Conservation (phyloP, 2,888 invertebrate genomes). For the Homarus gammarus region DNA sequence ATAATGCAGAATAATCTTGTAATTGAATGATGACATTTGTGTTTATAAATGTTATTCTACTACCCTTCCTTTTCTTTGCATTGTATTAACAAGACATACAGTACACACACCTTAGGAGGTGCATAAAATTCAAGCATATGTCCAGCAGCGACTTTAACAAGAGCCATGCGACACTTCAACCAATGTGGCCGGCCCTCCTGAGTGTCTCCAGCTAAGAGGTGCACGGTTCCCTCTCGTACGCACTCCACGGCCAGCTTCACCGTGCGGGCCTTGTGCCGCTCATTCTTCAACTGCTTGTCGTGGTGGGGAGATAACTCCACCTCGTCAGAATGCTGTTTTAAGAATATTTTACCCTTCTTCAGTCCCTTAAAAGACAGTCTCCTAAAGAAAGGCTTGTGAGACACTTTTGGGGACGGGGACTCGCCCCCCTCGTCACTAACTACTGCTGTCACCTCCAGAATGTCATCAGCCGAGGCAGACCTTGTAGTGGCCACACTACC, state of each 20-base stretch:
- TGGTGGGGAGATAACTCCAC: slow-evolving; percentile 82
- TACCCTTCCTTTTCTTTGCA: too few relatives aligned
- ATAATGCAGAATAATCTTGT: too few relatives aligned
- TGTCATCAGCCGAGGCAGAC: slow-evolving; percentile 60
- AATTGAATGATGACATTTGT: too few relatives aligned
- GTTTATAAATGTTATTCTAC: too few relatives aligned
- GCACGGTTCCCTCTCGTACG: slow-evolving; percentile 95
- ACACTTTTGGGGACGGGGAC: slow-evolving; percentile 68
- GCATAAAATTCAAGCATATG: slow-evolving; percentile 97
- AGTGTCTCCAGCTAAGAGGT: slow-evolving; percentile 95
- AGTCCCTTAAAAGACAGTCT: slow-evolving; percentile 93
- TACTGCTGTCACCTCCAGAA: slow-evolving; percentile 65
- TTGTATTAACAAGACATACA: too few relatives aligned
- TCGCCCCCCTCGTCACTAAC: slow-evolving; percentile 73
- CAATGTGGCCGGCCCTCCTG: slow-evolving; percentile 93
- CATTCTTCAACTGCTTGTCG: slow-evolving; percentile 77
- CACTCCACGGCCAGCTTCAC: slow-evolving; percentile 96
- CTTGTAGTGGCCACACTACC: slow-evolving; percentile 24
- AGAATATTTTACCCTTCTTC: slow-evolving; percentile 89
- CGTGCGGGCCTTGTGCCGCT: slow-evolving; percentile 89
- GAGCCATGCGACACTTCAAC: slow-evolving; percentile 94
- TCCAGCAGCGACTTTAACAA: slow-evolving; percentile 95
- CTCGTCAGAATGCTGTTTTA: slow-evolving; percentile 94
- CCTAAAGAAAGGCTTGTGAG: slow-evolving; percentile 77
- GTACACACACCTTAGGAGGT: slow-evolving; percentile 81